These are phyloP conservation scores for Talpa occidentalis DNA, from an alignment of 2,113 vertebrate genomes.

Conservation along the genomic window DNA sequence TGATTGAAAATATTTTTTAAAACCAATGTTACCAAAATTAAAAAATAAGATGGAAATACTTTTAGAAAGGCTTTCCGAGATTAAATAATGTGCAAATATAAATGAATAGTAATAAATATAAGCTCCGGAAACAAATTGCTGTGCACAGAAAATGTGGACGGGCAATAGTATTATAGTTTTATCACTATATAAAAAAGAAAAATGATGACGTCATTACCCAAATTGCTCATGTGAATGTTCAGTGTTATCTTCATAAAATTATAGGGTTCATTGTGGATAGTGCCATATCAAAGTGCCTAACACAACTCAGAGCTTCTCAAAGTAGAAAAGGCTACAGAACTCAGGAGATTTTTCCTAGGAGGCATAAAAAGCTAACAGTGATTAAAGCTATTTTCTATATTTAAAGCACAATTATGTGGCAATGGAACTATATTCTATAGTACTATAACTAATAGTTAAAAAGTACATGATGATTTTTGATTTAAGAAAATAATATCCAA, in stretches of 20 bases:
- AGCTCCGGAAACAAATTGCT: not conserved
- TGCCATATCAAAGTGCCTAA: not conserved
- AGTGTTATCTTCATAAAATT: not conserved
- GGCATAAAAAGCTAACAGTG: not conserved
- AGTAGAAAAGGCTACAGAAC: not conserved
- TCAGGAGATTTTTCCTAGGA: not conserved
- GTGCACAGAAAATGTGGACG: not conserved
- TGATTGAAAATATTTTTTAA: not conserved
- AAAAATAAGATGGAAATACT: too few species aligned
- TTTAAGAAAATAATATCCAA: not conserved
- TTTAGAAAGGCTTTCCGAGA: not conserved
- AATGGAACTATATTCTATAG: not conserved
- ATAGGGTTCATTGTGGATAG: too few species aligned
- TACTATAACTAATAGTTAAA: not conserved
- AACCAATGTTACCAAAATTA: too few species aligned
- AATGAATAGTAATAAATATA: not conserved
- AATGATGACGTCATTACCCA: not conserved
- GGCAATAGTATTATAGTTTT: not conserved
- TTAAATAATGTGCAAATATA: not conserved
- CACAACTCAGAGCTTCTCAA: not conserved
- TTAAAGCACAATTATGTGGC: not conserved
- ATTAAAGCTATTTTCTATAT: not conserved
- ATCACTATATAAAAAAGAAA: not conserved
- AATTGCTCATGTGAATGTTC: not conserved
- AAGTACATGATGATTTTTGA: not conserved